These are phyloP conservation scores for Lymantria monacha DNA, from an alignment of 2,888 invertebrate genomes.

Conservation along the genomic window DNA sequence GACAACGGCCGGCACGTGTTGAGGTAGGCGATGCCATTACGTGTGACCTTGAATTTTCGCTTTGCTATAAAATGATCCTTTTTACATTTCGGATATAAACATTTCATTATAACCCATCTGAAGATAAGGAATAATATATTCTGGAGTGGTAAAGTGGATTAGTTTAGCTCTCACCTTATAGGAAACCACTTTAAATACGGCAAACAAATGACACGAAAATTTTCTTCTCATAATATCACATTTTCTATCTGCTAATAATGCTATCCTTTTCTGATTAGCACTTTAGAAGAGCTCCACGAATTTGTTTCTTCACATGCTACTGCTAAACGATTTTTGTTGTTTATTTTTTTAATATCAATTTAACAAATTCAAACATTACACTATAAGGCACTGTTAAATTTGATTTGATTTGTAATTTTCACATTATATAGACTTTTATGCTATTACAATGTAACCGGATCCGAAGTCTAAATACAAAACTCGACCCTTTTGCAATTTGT, in stretches of 20 bases:
- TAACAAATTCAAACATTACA: conserved; percentile 5
- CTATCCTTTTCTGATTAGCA: conserved; percentile 28
- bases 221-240: conserved; percentile 9
- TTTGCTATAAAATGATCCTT: conserved; percentile 36
- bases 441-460: not conserved
- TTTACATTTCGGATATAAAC: conserved; percentile 2
- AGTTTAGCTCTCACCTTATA: too few species aligned
- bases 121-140: too few species aligned
- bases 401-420: not conserved
- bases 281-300: conserved; percentile 15
- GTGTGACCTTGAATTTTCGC: conserved; percentile 52
- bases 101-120: too few species aligned
- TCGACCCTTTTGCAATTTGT: not conserved
- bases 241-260: conserved; percentile 19
- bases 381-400: not conserved
- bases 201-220: too few species aligned
- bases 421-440: not conserved
- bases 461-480: not conserved
- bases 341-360: conserved; percentile 18
- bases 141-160: too few species aligned
- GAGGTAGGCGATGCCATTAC: conserved; percentile 55
- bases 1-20: conserved; percentile 58
- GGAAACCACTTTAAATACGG: too few species aligned
- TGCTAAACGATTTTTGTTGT: conserved; percentile 20
- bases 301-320: conserved; percentile 20